A percentile compares a stretch with the other conserved stretches of the same genome.
Evolutionary conservation across 2,113 vertebrate species (phyloP).

Genomic region (Suricata suricatta): DNA sequence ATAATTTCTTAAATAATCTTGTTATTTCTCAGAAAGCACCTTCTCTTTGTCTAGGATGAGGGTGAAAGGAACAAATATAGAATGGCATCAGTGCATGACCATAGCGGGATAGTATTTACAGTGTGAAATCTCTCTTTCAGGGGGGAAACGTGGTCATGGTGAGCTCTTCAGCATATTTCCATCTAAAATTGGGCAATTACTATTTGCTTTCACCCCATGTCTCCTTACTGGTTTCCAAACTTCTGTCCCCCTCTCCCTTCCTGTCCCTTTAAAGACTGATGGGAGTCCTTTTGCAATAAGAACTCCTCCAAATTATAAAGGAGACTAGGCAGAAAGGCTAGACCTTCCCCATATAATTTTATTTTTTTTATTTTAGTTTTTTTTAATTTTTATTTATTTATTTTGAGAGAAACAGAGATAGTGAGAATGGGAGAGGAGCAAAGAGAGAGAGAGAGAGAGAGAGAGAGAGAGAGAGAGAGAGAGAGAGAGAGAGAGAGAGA

Average conservation of each 20-base stretch:
- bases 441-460: too few relatives aligned
- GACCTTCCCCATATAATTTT: background rate
- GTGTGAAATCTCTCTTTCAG: background rate
- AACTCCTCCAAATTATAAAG: background rate
- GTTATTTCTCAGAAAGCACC: background rate
- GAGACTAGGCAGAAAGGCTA: background rate
- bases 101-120: background rate
- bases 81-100: background rate
- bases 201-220: background rate
- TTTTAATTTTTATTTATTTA: too few relatives aligned
- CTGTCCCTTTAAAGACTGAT: background rate
- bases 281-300: background rate
- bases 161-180: background rate
- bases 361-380: too few relatives aligned
- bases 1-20: background rate
- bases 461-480: too few relatives aligned
- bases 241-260: background rate
- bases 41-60: background rate
- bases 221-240: background rate
- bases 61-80: background rate
- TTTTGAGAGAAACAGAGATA: too few relatives aligned
- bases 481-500: too few relatives aligned
- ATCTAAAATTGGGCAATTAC: background rate
- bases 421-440: too few relatives aligned
- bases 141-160: fast-evolving